Evolutionary conservation across 2,888 invertebrate species (phyloP).

Genomic region (Ferdinandea cuprea): DNA sequence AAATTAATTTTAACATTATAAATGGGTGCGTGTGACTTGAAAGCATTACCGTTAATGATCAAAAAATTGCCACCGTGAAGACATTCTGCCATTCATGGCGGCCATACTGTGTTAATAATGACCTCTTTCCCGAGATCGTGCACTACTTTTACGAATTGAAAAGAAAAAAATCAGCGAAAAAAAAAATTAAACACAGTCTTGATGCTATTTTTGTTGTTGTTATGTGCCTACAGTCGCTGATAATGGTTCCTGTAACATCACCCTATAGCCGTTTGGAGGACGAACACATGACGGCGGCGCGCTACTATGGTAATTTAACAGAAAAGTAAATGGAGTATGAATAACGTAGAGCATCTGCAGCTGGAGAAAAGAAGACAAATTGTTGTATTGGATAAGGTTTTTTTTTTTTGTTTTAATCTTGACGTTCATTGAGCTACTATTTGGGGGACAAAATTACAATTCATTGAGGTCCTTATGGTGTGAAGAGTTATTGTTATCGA

Average conservation of each 20-base stretch:
- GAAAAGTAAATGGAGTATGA: conserved; percentile 61
- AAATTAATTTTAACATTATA: conserved; percentile 70
- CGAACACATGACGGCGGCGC: conserved; percentile 24
- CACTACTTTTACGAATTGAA: conserved; percentile 3
- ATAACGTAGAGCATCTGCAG: conserved; percentile 58
- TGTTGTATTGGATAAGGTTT: conserved; percentile 27
- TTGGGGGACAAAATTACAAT: conserved; percentile 45
- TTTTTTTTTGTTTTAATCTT: background rate
- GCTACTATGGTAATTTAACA: conserved; percentile 53
- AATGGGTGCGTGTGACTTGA: conserved; percentile 58
- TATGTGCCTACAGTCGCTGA: conserved; percentile 4
- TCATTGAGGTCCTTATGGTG: conserved; percentile 51
- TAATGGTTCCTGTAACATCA: conserved; percentile 17
- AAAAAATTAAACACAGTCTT: background rate
- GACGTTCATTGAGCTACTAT: background rate
- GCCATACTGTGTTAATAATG: conserved; percentile 53
- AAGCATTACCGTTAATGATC: conserved; percentile 54
- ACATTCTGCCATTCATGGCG: conserved; percentile 43
- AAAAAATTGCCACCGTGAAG: conserved; percentile 53
- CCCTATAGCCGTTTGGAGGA: background rate
- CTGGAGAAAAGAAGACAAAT: conserved; percentile 46
- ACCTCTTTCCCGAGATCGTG: conserved; percentile 33
- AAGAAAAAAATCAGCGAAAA: background rate
- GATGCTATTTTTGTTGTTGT: conserved; percentile 8
- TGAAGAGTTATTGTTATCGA: conserved; percentile 48